These are phyloP conservation scores for Lasiurus borealis DNA, from an alignment of 2,113 vertebrate species.

Conservation along the genomic window DNA sequence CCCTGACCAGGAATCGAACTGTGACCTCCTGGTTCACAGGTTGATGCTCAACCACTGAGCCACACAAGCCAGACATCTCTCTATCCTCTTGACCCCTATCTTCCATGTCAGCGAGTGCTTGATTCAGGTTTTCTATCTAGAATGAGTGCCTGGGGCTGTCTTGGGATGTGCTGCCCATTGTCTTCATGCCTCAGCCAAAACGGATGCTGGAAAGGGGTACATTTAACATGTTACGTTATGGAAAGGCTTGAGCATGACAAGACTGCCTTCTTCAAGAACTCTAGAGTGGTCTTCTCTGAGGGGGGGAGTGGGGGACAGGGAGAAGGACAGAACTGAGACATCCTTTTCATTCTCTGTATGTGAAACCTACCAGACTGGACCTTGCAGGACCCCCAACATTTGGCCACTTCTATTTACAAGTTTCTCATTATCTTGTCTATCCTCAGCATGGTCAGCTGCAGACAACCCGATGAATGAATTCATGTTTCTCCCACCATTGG, in stretches of 20 bases:
- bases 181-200: not conserved
- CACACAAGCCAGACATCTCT: not conserved
- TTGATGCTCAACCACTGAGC: too few species aligned
- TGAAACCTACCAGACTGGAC: not conserved
- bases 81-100: not conserved
- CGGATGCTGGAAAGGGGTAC: not conserved
- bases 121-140: slow-evolving; percentile 3
- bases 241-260: not conserved
- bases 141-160: not conserved
- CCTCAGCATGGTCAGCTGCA: not conserved
- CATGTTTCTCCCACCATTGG: not conserved
- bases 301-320: not conserved
- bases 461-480: not conserved
- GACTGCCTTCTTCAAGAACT: slow-evolving; percentile 11
- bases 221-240: not conserved
- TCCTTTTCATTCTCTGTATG: not conserved
- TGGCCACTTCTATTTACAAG: not conserved
- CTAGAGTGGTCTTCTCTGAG: not conserved
- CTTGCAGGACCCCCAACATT: not conserved
- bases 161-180: not conserved
- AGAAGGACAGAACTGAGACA: not conserved
- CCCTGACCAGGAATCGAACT: too few species aligned
- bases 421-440: slow-evolving; percentile 35
- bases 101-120: not conserved
- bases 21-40: too few species aligned